phyloP scores from a whole-genome alignment of 2,888 invertebrate genomes.

The Chymomyza caudatula region DNA sequence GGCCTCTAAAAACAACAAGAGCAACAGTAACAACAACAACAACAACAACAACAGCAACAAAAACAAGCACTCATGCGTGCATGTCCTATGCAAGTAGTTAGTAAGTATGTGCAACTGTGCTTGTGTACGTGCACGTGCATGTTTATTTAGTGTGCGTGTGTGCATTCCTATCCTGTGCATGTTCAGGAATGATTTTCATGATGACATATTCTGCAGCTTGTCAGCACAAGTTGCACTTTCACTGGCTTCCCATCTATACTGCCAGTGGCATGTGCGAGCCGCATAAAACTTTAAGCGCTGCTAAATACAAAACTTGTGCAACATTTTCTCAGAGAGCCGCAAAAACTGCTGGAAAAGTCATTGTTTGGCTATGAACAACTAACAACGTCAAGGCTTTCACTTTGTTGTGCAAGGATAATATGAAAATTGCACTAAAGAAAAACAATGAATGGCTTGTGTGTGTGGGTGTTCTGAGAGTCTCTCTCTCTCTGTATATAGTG shows the following conservation, averaged over 20 bases:
- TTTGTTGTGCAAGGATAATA: slow-evolving; percentile 2
- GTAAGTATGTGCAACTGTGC: not conserved
- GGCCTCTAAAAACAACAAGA: slow-evolving; percentile 46
- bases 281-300: slow-evolving; percentile 11
- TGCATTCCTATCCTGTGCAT: not conserved
- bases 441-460: not conserved
- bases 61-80: not conserved
- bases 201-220: slow-evolving; percentile 42
- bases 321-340: slow-evolving; percentile 2
- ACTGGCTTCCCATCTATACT: slow-evolving; percentile 26
- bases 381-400: not conserved
- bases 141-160: not conserved
- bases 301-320: slow-evolving; percentile 4
- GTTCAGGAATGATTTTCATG: not conserved
- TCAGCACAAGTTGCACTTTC: slow-evolving; percentile 55
- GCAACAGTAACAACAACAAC: not conserved
- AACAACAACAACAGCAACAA: not conserved
- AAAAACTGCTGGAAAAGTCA: not conserved
- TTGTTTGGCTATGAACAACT: not conserved
- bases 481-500: not conserved
- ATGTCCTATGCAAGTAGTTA: not conserved
- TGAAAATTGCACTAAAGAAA: not conserved
- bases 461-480: not conserved
- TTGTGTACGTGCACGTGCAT: not conserved
- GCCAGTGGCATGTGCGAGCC: slow-evolving; percentile 10